Percentiles rank a stretch among this genome's conserved stretches.
phyloP scores from a whole-genome alignment of 2,113 vertebrate genomes.

The Percina caprodes region DNA sequence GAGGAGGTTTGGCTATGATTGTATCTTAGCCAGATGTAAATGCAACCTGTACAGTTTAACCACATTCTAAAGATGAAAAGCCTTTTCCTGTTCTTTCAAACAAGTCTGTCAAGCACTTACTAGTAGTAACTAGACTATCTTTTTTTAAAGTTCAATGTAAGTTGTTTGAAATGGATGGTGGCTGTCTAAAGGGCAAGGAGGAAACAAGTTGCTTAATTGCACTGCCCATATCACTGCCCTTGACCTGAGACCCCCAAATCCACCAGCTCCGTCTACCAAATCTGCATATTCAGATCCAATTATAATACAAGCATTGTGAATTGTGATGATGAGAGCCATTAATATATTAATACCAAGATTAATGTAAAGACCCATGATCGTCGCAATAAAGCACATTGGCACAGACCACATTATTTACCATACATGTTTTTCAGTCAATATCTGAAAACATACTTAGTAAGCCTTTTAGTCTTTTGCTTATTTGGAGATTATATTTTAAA shows the following conservation, averaged over 20 bases:
- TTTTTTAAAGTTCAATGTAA: neutral
- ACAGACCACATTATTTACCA: neutral
- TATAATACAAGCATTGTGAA: slow-evolving; percentile 21
- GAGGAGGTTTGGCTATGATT: neutral
- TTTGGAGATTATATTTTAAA: slow-evolving; percentile 4
- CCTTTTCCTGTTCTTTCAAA: neutral
- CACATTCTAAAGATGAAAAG: neutral
- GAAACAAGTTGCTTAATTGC: neutral
- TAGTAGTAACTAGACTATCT: neutral
- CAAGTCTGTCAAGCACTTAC: neutral
- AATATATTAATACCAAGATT: slow-evolving; percentile 6
- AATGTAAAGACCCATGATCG: slow-evolving; percentile 25
- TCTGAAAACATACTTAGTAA: neutral
- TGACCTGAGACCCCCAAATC: slow-evolving; percentile 18
- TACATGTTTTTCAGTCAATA: neutral
- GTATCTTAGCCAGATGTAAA: neutral
- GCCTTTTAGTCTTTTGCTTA: neutral
- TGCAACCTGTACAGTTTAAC: neutral
- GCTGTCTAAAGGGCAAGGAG: neutral
- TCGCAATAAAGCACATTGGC: slow-evolving; percentile 6
- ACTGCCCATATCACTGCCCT: slow-evolving; percentile 7
- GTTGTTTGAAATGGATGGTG: slow-evolving; percentile 6
- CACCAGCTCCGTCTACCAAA: neutral
- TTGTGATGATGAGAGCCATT: slow-evolving; percentile 4
- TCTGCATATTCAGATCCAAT: slow-evolving; percentile 35